Base-by-base conservation (phyloP, 2,797 vertebrate species). In the Sylvilagus floridanus region DNA sequence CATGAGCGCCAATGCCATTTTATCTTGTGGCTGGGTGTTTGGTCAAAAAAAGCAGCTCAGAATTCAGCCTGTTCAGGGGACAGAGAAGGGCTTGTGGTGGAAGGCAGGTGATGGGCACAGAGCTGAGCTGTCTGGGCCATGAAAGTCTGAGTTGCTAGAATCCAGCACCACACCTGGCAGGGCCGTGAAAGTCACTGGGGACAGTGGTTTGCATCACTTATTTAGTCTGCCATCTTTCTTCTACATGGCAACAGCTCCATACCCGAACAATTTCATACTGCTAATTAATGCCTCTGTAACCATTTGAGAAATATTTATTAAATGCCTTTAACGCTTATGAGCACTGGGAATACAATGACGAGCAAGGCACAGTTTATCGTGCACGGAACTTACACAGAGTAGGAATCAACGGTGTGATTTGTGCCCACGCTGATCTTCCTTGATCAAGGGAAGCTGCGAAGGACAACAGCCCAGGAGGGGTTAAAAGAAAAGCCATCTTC, bases 291-390 rank as follows among this genome's bases (percentile, higher is more conserved):
- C 82, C 42, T 76, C 77, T 79, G 7, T 13, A 71, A 87, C 94
- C 84, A 60, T 37, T 87, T 68, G 84, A 84, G 85, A 94, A 73
- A 62, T 96, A 82, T 84, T 94, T 91, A 96, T 91, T 92, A 96
- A 96, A 91, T 62, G 30, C n/a, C 65, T 87, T 24, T 79, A 91
- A 65, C 66, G 60, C 28, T 87, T 37, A 30, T 22, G 42, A 88
- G 60, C 76, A 50, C 85, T 84, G 72, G 90, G 75, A 69, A 96
- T 78, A 11, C n/a, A 71, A 14, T 35, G 75, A 66, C 35, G 82
- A 94, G 81, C 50, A 73, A 93, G 75, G 63, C 52, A 21, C 68
- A 57, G 42, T 37, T 88, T 76, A 87, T 62, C 1, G 1, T 24
- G 57, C 26, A 1, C 65, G 21, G 77, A 52, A 50, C 50, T 95